These are phyloP conservation scores for Diadromus collaris DNA, from an alignment of 2,888 invertebrate genomes.

Conservation along the genomic window DNA sequence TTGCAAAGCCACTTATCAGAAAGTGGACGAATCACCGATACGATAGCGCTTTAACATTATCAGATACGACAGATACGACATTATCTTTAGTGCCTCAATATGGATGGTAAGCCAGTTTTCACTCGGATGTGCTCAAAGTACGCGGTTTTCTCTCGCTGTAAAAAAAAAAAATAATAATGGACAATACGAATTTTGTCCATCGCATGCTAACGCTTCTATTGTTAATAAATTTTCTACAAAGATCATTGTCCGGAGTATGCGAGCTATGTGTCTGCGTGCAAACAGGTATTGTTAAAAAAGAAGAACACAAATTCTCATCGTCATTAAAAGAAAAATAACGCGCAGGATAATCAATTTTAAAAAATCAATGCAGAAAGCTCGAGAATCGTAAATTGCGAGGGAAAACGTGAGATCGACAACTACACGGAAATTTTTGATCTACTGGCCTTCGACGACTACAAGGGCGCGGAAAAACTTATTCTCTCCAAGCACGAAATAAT, in stretches of 20 bases:
- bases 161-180: constrained; percentile 34
- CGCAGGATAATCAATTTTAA: constrained; percentile 10
- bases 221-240: constrained; percentile 56
- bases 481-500: constrained; percentile 81
- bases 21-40: constrained; percentile 57
- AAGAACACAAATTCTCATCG: background rate
- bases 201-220: constrained; percentile 43
- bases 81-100: constrained; percentile 60
- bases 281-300: constrained; percentile 63
- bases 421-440: constrained; percentile 65
- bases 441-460: constrained; percentile 77
- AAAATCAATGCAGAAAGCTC: constrained; percentile 56
- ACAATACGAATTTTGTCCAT: constrained; percentile 1
- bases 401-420: constrained; percentile 59
- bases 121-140: constrained; percentile 1
- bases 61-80: constrained; percentile 75
- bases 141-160: background rate
- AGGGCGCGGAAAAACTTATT: constrained; percentile 80
- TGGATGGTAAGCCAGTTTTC: constrained; percentile 39
- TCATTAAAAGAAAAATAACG: background rate
- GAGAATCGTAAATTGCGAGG: constrained; percentile 65
- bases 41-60: constrained; percentile 64
- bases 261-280: constrained; percentile 67
- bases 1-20: constrained; percentile 51
- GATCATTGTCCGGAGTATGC: constrained; percentile 67